A percentile compares a stretch with the other conserved stretches of the same genome.
Conservation (phyloP, 2,888 invertebrate genomes). For the Volucella zonaria region DNA sequence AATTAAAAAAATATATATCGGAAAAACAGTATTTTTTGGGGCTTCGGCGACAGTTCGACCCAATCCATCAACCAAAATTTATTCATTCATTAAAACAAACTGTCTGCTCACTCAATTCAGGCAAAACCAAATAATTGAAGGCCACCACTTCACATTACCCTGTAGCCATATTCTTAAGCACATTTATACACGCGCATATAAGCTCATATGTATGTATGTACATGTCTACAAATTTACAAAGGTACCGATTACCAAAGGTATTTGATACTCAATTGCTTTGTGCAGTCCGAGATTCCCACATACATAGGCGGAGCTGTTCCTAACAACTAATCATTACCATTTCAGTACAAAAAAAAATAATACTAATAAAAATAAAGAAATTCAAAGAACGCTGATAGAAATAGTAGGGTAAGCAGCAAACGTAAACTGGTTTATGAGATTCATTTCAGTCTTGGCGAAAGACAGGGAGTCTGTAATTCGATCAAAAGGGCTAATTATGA, state of each 20-base stretch:
- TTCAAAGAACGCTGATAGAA: slow-evolving; percentile 9
- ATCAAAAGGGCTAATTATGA: slow-evolving; percentile 64
- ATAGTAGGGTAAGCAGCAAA: background rate
- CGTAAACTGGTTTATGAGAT: slow-evolving; percentile 31
- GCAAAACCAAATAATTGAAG: slow-evolving; percentile 62
- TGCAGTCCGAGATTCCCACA: slow-evolving; percentile 7
- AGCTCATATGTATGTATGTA: background rate
- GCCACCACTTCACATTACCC: slow-evolving; percentile 34
- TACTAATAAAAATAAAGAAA: background rate
- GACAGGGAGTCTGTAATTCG: slow-evolving; percentile 38
- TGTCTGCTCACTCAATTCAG: slow-evolving; percentile 31
- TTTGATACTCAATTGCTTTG: slow-evolving; percentile 24
- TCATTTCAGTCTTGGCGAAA: slow-evolving; percentile 29
- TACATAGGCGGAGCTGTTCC: slow-evolving; percentile 21
- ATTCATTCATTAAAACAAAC: slow-evolving; percentile 58
- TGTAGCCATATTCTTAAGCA: slow-evolving; percentile 31
- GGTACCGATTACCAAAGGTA: slow-evolving; percentile 49
- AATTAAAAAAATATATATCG: no score
- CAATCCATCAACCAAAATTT: background rate
- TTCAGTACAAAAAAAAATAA: slow-evolving; percentile 42
- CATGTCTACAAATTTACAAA: slow-evolving; percentile 15
- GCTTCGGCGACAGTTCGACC: no score
- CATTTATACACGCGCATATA: no score
- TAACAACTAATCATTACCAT: slow-evolving; percentile 59
- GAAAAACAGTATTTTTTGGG: no score